Base-by-base conservation (phyloP, 2,797 vertebrate species). In the Limnodromus scolopaceus region DNA sequence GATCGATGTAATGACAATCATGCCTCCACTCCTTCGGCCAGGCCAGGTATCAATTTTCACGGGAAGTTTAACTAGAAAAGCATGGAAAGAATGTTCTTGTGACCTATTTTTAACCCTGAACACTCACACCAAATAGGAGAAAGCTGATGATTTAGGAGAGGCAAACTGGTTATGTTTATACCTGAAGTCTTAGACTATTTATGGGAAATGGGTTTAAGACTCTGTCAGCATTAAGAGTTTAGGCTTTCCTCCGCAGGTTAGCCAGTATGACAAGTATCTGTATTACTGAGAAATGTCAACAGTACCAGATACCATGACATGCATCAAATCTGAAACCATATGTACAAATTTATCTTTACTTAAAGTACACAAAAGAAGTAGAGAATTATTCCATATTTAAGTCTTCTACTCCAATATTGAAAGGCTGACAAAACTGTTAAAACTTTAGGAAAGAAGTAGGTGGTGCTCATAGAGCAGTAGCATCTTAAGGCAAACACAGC, bases 1-100 rank as follows among this genome's bases (percentile, higher is more conserved):
- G 64, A 98, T 82, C 10, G 96, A 97, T 2, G 98, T 97, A 84
- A 98, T 84, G 64, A 98, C 97, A 1, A 98, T 97, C 98, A 98
- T 98, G 72, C 91, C 97, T 16, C 98, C 97, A 0, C 98, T 98
- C 46, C 98, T 97, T 69, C 72, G 76, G 51, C 97, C 98, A 0
- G 98, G 97, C 98, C 97, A 98, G 1, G 93, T 97, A 84, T 98
- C 97, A 20, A 98, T 97, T 53, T 53, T 72, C 0, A 30, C 27
- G 24, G 92, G 63, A 5, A 68, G 77, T 71, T 70, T 78, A 64
- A 63, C 98, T 98, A 84, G 6, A 30, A 86, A 69, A 70, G 24
- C 34, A 36, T 25, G 34, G 53, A 61, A 57, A 61, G 8, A 64
- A 72, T 38, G 38, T 51, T 81, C 3, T 16, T 70, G 7, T 66